A percentile compares a stretch with the other conserved stretches of the same genome.
Evolutionary conservation across 2,797 vertebrate species (phyloP).

Genomic region (Sebastes paucispinis): DNA sequence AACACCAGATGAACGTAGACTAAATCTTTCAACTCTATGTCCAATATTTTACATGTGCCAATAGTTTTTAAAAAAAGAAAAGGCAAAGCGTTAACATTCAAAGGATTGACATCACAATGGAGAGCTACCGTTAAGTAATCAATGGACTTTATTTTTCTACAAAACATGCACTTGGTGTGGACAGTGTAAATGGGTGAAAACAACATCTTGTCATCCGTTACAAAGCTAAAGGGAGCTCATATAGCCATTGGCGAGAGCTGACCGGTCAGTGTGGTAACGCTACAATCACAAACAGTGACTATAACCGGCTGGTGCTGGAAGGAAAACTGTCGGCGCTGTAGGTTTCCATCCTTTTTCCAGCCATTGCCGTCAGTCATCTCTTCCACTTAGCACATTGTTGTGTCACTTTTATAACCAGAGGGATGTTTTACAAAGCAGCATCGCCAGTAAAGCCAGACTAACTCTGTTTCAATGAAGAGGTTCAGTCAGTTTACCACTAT

Average conservation of each 20-base stretch:
- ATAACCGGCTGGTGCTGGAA: background rate
- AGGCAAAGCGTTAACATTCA: background rate
- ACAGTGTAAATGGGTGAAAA: conserved; percentile 46
- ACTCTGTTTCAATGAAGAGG: background rate
- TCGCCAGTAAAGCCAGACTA: background rate
- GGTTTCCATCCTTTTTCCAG: background rate
- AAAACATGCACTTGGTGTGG: conserved; percentile 61
- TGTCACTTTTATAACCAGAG: background rate
- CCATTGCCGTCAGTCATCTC: background rate
- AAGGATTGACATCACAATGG: background rate
- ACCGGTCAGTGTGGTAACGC: background rate
- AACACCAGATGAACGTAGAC: background rate
- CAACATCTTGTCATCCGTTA: conserved; percentile 14
- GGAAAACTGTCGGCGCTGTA: background rate
- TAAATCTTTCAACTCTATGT: background rate
- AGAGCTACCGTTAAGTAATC: conserved; percentile 17
- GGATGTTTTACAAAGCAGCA: background rate
- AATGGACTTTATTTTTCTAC: conserved; percentile 58
- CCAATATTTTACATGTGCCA: background rate
- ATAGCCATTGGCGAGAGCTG: background rate
- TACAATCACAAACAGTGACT: conserved; percentile 15
- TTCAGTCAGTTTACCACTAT: background rate
- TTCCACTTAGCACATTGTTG: background rate
- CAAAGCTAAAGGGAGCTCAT: conserved; percentile 8
- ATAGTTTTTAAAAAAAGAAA: background rate